Base-by-base conservation (phyloP, 64 coral and sea anemone species). In the Stichodactyla mertensii region DNA sequence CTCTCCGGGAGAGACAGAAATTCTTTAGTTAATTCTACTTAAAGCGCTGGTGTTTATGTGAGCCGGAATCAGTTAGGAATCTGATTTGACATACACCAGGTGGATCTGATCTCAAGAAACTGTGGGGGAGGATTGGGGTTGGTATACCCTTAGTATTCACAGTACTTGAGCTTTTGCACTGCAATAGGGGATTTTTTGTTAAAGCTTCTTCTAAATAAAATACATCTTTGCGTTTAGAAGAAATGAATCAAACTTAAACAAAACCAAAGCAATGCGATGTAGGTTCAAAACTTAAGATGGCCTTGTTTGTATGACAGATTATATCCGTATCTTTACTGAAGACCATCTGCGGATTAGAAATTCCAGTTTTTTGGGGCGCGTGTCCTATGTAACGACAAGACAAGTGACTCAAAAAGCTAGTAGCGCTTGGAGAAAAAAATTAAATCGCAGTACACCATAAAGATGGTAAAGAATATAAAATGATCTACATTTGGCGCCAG, bases 341-440 rank as follows among this genome's bases (percentile, higher is more conserved):
- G 22, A 74, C 78, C 78, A 81, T 81, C 78, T 81, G 78, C 53
- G 78, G 78, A 81, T 81, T 81, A 81, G 45, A 81, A n/a, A 81
- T 81, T 81, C 78, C 78, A 81, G 16, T 18, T 5, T 13, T 51
- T 19, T 54, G 1, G 31, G 4, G 53, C 27, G 69, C 69, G 69
- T 71, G 69, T 26, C 27, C 7, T 74, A 31, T 10, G 78, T 9
- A 20, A 20, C 53, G 15, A 13, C 4, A 19, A 52, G 51, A 53
- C 78, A 80, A 80, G 78, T 53, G 78, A 19, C 26, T 12, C 15
- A 16, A 22, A 78, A 78, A 66, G 22, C 19, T n/a, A 7, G 62
- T 66, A n/a, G 3, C 20, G 62, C 7, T 18, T 66, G 18, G 4
- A 22, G 62, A 66, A 6, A 20, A 66, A 66, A 66, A n/a, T 18